Evolutionary conservation across 2,113 vertebrate species (phyloP).

Genomic region (Acanthochromis polyacanthus): DNA sequence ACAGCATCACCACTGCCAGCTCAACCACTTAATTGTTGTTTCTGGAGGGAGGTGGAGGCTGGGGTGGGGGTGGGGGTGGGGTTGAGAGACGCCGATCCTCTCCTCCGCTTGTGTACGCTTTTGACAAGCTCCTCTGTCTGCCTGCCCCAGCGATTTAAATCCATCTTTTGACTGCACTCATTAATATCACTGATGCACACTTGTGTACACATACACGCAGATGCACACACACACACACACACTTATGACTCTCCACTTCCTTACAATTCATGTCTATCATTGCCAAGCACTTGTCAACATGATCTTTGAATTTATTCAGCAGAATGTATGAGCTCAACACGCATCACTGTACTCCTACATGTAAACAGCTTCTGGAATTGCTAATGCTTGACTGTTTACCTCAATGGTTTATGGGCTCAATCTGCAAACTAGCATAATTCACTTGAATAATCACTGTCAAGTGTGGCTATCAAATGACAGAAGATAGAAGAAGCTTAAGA

Average conservation of each 20-base stretch:
- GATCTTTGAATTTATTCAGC: conserved; percentile 74
- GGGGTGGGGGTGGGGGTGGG: neutral
- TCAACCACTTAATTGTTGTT: conserved; percentile 77
- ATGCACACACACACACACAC: conserved; percentile 2
- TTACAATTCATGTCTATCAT: conserved; percentile 69
- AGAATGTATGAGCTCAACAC: conserved; percentile 66
- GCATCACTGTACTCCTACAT: conserved; percentile 66
- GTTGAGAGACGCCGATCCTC: conserved; percentile 67
- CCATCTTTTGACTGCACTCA: conserved; percentile 69
- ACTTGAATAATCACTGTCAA: conserved; percentile 62
- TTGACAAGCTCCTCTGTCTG: conserved; percentile 69
- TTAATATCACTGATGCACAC: conserved; percentile 59
- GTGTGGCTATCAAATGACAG: conserved; percentile 13
- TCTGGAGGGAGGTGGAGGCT: conserved; percentile 22
- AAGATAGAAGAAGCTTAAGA: conserved; percentile 9
- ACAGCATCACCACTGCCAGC: conserved; percentile 60
- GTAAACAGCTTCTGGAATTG: conserved; percentile 73
- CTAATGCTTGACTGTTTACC: conserved; percentile 70
- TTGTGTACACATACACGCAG: conserved; percentile 7
- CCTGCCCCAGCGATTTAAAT: conserved; percentile 64
- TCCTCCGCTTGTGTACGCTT: conserved; percentile 48
- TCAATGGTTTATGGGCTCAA: conserved; percentile 60
- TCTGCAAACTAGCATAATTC: conserved; percentile 62
- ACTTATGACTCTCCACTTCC: conserved; percentile 18
- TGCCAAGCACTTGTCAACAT: conserved; percentile 75